Percentiles rank a stretch among this genome's conserved stretches.
Conservation (phyloP, 2,888 invertebrate species). For the Pristionchus arcanus region DNA sequence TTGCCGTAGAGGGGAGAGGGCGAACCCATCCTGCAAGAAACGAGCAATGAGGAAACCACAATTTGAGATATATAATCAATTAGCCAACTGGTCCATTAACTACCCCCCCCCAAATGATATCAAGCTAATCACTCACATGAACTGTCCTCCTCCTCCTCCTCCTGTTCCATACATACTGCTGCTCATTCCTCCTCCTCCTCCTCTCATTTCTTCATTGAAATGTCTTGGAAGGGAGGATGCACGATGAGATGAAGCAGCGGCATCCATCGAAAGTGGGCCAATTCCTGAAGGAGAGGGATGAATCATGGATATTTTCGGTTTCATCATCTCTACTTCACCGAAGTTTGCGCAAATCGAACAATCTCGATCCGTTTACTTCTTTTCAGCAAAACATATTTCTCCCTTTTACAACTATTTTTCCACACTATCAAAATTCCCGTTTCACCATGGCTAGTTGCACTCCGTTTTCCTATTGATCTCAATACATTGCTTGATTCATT, state of each 20-base stretch:
- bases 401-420: too few species aligned
- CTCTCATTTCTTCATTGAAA: background rate
- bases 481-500: background rate
- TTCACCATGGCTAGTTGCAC: background rate
- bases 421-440: background rate
- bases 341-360: too few species aligned
- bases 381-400: too few species aligned
- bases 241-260: background rate
- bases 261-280: background rate
- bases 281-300: background rate
- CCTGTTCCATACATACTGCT: constrained; percentile 24
- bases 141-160: constrained; percentile 39
- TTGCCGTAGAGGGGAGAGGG: constrained; percentile 54
- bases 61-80: too few species aligned
- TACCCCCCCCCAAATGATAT: too few species aligned
- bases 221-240: constrained; percentile 14
- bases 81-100: too few species aligned
- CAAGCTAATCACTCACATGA: background rate
- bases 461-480: background rate
- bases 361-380: too few species aligned
- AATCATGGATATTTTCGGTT: background rate
- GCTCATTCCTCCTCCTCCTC: constrained; percentile 39
- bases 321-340: background rate
- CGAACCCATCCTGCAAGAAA: constrained; percentile 29
- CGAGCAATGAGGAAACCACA: background rate